Evolutionary conservation across 2,888 invertebrate genomes (phyloP), one percentile per base, ranked within the genome.

Genomic region (Monopis laevigella): DNA sequence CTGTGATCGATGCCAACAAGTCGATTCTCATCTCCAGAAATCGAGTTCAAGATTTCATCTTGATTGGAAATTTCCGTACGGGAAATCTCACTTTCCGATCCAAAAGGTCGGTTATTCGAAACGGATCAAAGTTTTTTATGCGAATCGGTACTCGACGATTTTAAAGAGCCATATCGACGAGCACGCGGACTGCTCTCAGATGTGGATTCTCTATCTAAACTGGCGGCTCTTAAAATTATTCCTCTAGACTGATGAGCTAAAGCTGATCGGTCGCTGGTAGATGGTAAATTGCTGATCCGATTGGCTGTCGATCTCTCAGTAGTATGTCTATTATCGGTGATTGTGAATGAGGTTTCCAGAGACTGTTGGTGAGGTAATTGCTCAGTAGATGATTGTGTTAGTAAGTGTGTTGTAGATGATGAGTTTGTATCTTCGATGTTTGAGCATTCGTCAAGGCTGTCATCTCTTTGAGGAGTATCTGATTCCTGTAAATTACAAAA

Each of bases 61-160:
- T 14, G 36, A 36, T 11, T 21, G 5, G 36, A 17, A 17, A 17
- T 24, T 17, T 21, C 17, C 21, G 19, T 8, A 5, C 17, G 6
- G n/a, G 32, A 17, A 17, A 32, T 29, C 17, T 35, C 24, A 7
- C 35, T 34, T 39, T 47, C 58, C 58, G 59, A 59, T 56, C 53
- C 48, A 26, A 43, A 45, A 38, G 57, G 62, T 55, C 63, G 67
- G 63, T 50, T 46, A 39, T 46, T 54, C 54, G 52, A 59, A 56
- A 51, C 59, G 68, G 78, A 80, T 81, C 80, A 81, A 69, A 81
- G 80, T 62, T 68, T 68, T 56, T 80, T 77, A 47, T 77, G 75
- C 0, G 73, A 66, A 50, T 72, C 73, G 1, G 65, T 65, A 53
- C 74, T 74, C 42, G 75, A 55, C 46, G 73, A 77, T 53, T 74